A percentile compares a stretch with the other conserved stretches of the same genome.
These are phyloP conservation scores for Ceratotherium simum DNA, from an alignment of 2,113 vertebrate species.

Conservation along the genomic window DNA sequence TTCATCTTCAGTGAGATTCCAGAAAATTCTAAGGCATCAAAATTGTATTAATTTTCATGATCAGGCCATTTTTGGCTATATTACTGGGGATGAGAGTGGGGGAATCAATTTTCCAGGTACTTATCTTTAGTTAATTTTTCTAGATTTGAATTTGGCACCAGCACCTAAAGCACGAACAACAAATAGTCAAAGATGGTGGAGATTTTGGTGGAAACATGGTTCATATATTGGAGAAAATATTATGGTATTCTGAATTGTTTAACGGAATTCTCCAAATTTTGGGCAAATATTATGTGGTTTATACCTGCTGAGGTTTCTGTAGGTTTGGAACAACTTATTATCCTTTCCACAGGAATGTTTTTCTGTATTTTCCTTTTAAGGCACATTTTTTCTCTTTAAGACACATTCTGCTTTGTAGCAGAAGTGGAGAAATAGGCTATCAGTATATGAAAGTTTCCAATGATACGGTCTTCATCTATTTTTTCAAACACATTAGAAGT, in stretches of 20 bases:
- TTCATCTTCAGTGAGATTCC: neutral
- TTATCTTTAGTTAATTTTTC: neutral
- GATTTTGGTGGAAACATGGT: neutral
- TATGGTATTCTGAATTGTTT: neutral
- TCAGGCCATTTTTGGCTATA: neutral
- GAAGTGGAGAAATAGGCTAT: neutral
- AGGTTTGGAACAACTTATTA: neutral
- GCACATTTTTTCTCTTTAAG: neutral
- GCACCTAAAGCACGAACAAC: neutral
- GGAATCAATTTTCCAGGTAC: neutral
- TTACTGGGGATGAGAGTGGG: rapidly evolving
- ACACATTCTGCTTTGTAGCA: neutral
- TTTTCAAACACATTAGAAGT: neutral
- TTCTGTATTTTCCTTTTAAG: constrained; percentile 20
- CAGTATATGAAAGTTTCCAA: neutral
- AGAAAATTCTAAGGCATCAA: neutral
- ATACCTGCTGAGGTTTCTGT: neutral
- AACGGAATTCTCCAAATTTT: neutral
- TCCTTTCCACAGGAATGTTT: neutral
- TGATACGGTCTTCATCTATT: neutral
- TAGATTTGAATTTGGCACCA: neutral
- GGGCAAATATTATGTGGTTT: neutral
- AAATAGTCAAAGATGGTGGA: neutral
- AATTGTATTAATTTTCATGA: neutral
- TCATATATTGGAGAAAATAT: neutral